phyloP scores from a whole-genome alignment of 2,888 invertebrate species.

The Actias luna region DNA sequence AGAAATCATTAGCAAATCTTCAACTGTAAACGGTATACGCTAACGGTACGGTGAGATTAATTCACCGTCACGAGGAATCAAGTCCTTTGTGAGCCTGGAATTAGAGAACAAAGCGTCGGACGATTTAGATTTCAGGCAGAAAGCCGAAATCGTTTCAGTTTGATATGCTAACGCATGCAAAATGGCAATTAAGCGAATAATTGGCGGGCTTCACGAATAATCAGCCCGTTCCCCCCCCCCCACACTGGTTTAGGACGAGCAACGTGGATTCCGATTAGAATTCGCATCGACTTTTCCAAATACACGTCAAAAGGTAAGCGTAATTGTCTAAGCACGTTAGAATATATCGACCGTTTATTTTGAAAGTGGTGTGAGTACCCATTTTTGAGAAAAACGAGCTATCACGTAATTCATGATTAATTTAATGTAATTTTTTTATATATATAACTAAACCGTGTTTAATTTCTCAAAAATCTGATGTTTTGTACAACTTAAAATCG shows the following conservation, averaged over 20 bases:
- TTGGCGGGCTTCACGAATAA: conserved; percentile 29
- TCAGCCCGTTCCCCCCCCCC: conserved; percentile 20
- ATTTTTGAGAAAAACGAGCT: too few relatives aligned
- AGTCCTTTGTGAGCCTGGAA: background rate
- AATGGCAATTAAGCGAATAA: conserved; percentile 43
- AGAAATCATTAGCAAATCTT: too few relatives aligned
- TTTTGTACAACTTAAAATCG: too few relatives aligned
- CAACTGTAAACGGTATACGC: too few relatives aligned
- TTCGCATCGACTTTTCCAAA: conserved; percentile 11
- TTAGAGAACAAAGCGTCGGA: background rate
- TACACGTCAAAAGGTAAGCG: background rate
- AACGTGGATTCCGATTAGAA: conserved; percentile 19
- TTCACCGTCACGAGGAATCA: background rate
- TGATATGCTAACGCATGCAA: conserved; percentile 36
- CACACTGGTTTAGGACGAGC: background rate
- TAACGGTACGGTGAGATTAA: too few relatives aligned
- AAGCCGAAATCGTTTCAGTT: conserved; percentile 4
- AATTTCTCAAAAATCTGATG: too few relatives aligned
- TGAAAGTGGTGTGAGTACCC: too few relatives aligned
- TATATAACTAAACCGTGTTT: too few relatives aligned
- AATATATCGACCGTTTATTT: too few relatives aligned
- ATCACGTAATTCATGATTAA: too few relatives aligned
- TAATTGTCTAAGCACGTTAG: too few relatives aligned
- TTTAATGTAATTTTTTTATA: too few relatives aligned
- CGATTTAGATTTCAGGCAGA: conserved; percentile 2